Evolutionary conservation across 2,888 invertebrate genomes (phyloP), one percentile per base, ranked within the genome.

Genomic region (Lochmaea crataegi): DNA sequence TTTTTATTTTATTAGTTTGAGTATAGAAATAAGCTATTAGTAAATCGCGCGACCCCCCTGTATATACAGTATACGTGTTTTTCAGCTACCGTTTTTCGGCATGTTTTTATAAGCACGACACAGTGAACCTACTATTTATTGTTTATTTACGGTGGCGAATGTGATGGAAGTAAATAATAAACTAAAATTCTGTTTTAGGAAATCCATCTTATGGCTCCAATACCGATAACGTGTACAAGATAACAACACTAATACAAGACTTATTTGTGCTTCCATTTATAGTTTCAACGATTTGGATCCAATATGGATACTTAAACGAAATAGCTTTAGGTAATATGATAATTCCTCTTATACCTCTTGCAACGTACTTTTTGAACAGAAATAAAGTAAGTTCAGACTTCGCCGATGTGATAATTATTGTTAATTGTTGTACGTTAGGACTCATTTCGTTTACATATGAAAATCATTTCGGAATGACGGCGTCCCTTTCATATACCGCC

Each of bases 151-250:
- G n/a, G n/a, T n/a, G n/a, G n/a, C n/a, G n/a, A n/a, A n/a, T n/a
- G 42, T 42, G 42, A 11, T 42, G 11, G 11, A n/a, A 38, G 58
- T 22, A 65, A 12, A 42, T 57, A 7, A 38, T 38, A 9, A 38
- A 7, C 9, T 38, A 61, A 63, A n/a, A 48, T 22, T 11, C 12
- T 53, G 45, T 66, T 74, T 67, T 68, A 86, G 86, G 86, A 60
- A 85, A 86, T 77, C 86, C 85, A 60, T 78, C 80, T 4, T 83
- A 84, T 80, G 85, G 85, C 16, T 68, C 77, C n/a, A 79, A 80
- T 32, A 74, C 81, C 12, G 80, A 80, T 41, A 69, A 68, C 42
- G 45, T 83, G 9, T 85, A 84, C 73, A 74, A 75, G 67, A 76
- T 82, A 32, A 81, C 84, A n/a, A 73, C 78, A 14, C 76, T 82